Conservation (phyloP, 2,797 vertebrate genomes). For the Anabacerthia variegaticeps region DNA sequence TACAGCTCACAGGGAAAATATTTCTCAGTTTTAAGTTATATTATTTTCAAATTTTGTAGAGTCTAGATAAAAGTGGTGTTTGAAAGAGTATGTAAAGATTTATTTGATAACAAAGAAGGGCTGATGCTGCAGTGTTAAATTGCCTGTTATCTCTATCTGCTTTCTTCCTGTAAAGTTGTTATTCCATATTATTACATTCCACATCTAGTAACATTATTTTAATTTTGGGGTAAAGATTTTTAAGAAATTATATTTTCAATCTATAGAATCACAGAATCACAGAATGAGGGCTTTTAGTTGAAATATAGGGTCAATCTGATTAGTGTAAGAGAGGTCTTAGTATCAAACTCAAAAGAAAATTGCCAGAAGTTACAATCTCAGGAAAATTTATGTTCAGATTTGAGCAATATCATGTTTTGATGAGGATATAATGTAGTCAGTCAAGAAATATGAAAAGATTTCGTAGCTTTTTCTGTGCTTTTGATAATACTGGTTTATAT, state of each 20-base stretch:
- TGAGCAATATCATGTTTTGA: neutral
- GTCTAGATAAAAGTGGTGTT: neutral
- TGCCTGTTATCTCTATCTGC: neutral
- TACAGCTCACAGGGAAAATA: conserved; percentile 81
- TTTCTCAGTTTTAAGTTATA: conserved; percentile 36
- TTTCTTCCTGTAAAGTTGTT: neutral
- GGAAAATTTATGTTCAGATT: neutral
- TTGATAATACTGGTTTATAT: neutral
- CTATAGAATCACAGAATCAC: neutral
- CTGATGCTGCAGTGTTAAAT: neutral
- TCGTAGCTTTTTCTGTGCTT: neutral
- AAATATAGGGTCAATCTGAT: neutral
- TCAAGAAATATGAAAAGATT: neutral
- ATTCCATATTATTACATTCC: neutral
- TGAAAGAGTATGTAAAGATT: neutral
- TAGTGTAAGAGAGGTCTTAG: neutral
- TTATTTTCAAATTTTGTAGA: conserved; percentile 30
- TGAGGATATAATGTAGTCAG: neutral
- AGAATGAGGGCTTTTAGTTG: neutral
- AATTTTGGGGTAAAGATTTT: neutral
- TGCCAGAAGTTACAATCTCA: neutral
- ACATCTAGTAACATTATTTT: neutral
- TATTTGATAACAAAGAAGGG: neutral
- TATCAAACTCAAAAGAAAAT: neutral
- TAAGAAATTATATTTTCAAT: neutral